These are phyloP conservation scores for Halictus ligatus DNA, from an alignment of 2,888 invertebrate genomes.

Conservation along the genomic window DNA sequence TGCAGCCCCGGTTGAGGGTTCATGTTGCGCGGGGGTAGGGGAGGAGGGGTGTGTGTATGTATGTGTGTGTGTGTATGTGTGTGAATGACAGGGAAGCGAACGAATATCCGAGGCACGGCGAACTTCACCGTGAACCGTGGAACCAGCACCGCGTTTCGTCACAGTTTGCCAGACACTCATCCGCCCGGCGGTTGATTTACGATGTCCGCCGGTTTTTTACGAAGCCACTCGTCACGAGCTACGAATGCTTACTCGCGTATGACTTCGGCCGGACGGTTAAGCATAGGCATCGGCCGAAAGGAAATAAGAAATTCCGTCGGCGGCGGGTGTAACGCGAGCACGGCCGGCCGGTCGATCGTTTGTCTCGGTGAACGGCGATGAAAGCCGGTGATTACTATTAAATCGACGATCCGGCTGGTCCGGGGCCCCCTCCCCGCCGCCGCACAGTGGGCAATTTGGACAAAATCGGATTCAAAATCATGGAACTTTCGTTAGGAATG, in stretches of 20 bases:
- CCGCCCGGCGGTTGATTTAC: slow-evolving; percentile 27
- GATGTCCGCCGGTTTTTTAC: slow-evolving; percentile 23
- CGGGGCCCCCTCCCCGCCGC: background rate
- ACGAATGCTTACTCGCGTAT: slow-evolving; percentile 33
- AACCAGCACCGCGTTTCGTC: background rate
- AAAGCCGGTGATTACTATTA: slow-evolving; percentile 56
- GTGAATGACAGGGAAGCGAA: background rate
- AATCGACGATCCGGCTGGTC: slow-evolving; percentile 49
- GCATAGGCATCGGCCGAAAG: slow-evolving; percentile 21
- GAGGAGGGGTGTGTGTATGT: no score
- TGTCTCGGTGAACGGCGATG: slow-evolving; percentile 27
- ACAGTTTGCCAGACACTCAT: slow-evolving; percentile 6
- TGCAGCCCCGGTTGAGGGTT: background rate
- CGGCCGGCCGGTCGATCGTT: slow-evolving; percentile 25
- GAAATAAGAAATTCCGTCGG: slow-evolving; percentile 45
- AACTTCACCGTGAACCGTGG: slow-evolving; percentile 4
- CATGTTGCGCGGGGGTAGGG: background rate
- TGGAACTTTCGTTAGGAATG: no score
- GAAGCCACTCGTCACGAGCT: slow-evolving; percentile 34
- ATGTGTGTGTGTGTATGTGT: no score
- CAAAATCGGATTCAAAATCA: no score
- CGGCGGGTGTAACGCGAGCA: slow-evolving; percentile 7
- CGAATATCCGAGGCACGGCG: background rate
- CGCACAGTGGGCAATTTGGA: no score
- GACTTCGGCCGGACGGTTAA: slow-evolving; percentile 32